Evolutionary conservation across 2,797 vertebrate species (phyloP), one percentile per base, ranked within the genome.

Genomic region (Zenarchopterus dispar): DNA sequence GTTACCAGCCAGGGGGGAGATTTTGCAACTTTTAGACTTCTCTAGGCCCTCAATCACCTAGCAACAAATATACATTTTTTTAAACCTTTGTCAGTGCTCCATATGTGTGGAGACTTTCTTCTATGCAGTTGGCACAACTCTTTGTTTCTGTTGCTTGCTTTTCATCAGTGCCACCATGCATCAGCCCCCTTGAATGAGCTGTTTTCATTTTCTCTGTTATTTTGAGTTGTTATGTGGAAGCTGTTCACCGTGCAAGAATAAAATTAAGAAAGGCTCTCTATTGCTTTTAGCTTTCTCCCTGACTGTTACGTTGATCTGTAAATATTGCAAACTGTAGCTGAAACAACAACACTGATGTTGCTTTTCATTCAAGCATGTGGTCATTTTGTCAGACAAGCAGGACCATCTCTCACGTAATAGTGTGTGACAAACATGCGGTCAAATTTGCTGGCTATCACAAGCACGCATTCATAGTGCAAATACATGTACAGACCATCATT

Each of bases 41-140:
- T 24, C 22, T 11, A 47, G 31, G 15, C 48, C 48, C 48, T 7
- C 10, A 5, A 46, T 46, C 19, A 19, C 44, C 44, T 19, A 46
- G 44, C 44, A 46, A 46, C 44, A 46, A 46, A 46, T 46, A 46
- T 46, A 21, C 21, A 44, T 62, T 17, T 10, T 39, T 21, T 19
- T 8, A 45, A 43, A 44, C 16, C 21, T 11, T 23, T 28, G 13
- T 7, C n/a, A 51, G 7, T 42, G 6, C 18, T 17, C 1, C n/a
- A 28, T 2, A 1, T 13, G 8, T 19, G 39, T 41, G 18, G 9
- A 28, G 11, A 16, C 9, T 28, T 6, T 18, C 19, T 23, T 8
- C 16, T 16, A 13, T 17, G 18, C n/a, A 17, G 19, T 19, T 47
- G 44, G 15, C n/a, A 10, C 28, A 8, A 8, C 5, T 33, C 22